A percentile compares a stretch with the other conserved stretches of the same genome.
These are phyloP conservation scores for Tenthredo amoena DNA, from an alignment of 2,888 invertebrate species.

Conservation along the genomic window DNA sequence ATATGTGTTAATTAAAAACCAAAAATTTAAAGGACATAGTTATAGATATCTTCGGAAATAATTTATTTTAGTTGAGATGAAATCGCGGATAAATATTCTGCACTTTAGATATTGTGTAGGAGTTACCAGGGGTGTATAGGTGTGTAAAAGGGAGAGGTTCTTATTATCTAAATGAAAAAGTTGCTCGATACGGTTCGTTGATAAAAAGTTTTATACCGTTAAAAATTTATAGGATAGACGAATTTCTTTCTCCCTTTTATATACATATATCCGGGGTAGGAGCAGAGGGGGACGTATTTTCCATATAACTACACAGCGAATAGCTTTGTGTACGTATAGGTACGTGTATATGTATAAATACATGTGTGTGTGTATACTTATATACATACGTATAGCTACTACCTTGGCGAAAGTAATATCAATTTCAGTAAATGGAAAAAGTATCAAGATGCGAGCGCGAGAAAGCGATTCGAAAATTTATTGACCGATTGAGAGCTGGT, in stretches of 20 bases:
- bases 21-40: too few relatives aligned
- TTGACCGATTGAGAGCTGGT: conserved; percentile 60
- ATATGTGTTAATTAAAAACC: background rate
- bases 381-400: background rate
- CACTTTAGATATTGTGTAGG: background rate
- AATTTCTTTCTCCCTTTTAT: conserved; percentile 13
- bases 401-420: conserved; percentile 69
- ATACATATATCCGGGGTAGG: background rate
- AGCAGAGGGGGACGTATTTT: background rate
- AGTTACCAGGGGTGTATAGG: background rate
- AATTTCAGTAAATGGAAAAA: conserved; percentile 75
- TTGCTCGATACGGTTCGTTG: conserved; percentile 49
- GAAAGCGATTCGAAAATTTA: conserved; percentile 63
- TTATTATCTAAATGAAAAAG: conserved; percentile 34
- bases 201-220: conserved; percentile 53
- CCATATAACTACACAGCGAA: conserved; percentile 21
- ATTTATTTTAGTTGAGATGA: background rate
- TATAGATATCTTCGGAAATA: background rate
- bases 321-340: background rate
- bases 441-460: conserved; percentile 69
- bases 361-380: background rate
- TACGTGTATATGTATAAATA: background rate
- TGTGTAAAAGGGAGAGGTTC: background rate
- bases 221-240: conserved; percentile 29
- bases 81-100: background rate